Evolutionary conservation across 2,113 vertebrate genomes (phyloP).

Genomic region (Rhinolophus ferrumequinum): DNA sequence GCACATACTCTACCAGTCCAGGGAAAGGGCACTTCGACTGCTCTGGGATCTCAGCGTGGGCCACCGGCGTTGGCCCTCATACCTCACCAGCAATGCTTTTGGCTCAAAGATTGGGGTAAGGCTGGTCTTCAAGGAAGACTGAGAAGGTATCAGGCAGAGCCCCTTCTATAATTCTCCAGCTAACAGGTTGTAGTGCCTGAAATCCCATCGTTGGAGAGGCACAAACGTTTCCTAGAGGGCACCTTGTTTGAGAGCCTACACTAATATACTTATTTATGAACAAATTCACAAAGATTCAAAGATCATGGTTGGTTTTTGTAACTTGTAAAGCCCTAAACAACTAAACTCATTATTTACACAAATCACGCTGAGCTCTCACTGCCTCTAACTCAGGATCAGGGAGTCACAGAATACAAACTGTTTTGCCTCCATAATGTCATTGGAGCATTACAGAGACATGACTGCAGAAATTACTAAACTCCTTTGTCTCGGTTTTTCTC

Average conservation of each 20-base stretch:
- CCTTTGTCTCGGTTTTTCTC: background rate
- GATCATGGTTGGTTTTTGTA: background rate
- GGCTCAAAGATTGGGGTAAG: background rate
- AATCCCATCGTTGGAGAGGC: background rate
- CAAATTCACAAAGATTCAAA: background rate
- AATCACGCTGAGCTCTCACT: background rate
- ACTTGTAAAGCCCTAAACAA: background rate
- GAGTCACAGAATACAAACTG: background rate
- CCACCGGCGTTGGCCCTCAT: background rate
- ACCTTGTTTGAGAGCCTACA: background rate
- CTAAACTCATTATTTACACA: background rate
- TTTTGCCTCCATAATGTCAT: background rate
- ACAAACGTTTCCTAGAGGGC: background rate
- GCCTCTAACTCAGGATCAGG: background rate
- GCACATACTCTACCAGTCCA: background rate
- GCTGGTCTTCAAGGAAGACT: background rate
- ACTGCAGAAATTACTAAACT: background rate
- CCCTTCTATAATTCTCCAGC: background rate
- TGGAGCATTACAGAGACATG: background rate
- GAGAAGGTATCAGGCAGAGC: background rate
- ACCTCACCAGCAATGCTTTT: background rate
- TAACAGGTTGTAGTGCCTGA: background rate
- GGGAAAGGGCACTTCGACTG: background rate
- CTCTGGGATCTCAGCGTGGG: background rate
- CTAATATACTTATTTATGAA: background rate